Conservation (phyloP, 1,140 invertebrate genomes). For the Drosophila nigromelanica region DNA sequence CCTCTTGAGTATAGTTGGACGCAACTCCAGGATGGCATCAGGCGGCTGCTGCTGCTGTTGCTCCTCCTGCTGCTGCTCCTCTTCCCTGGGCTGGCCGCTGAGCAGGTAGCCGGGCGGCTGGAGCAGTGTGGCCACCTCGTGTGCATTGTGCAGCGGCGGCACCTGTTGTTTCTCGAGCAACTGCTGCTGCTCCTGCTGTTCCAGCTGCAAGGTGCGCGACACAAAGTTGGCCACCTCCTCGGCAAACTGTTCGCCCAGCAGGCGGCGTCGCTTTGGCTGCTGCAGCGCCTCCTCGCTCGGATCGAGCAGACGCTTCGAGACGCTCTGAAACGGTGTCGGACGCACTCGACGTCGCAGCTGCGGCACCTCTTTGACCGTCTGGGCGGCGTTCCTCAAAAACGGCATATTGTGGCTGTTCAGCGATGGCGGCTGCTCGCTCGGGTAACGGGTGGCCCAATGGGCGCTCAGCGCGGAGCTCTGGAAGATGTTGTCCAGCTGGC, state of each 20-base stretch:
- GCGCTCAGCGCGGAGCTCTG: slow-evolving; percentile 68
- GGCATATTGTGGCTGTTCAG: slow-evolving; percentile 60
- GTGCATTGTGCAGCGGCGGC: background rate
- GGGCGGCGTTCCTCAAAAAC: slow-evolving; percentile 59
- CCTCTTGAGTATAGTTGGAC: slow-evolving; percentile 34
- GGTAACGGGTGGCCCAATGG: slow-evolving; percentile 54
- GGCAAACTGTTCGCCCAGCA: slow-evolving; percentile 34
- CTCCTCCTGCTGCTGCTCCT: background rate
- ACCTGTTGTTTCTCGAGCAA: background rate
- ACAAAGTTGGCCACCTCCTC: slow-evolving; percentile 36
- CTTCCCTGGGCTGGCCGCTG: too few relatives aligned
- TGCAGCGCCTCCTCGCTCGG: background rate
- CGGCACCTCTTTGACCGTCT: slow-evolving; percentile 5
- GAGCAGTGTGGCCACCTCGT: slow-evolving; percentile 14
- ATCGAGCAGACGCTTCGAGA: slow-evolving; percentile 50
- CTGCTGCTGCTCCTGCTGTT: background rate
- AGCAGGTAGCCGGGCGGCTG: slow-evolving; percentile 30
- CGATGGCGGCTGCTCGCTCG: background rate
- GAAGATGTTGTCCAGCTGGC: slow-evolving; percentile 60
- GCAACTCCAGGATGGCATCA: background rate
- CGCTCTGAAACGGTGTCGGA: slow-evolving; percentile 46
- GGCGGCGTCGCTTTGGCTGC: slow-evolving; percentile 50
- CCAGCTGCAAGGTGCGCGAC: background rate
- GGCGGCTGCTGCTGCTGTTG: background rate
- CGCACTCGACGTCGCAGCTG: slow-evolving; percentile 19